Evolutionary conservation across 2,888 invertebrate genomes (phyloP), one percentile per base, ranked within the genome.

Genomic region (Scaptomyza cyrtandrae): DNA sequence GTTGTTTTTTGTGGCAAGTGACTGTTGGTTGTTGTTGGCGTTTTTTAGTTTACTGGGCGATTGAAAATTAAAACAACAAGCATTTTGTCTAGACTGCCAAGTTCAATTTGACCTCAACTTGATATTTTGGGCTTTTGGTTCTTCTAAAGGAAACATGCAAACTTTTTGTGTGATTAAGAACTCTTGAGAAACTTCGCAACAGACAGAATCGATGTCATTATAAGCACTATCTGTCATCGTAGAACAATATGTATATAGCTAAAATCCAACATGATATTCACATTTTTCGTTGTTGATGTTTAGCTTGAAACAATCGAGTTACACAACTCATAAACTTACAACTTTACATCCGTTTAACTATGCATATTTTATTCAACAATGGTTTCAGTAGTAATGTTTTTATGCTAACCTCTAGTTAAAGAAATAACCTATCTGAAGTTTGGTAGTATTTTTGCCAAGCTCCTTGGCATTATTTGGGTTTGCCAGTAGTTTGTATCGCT

Each of bases 21-120:
- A 44, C n/a, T 43, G 50, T 66, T 50, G 44, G 41, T 33, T 19
- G 46, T 64, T 11, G n/a, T n/a, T 19, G 19, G 19, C 19, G 60
- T 57, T 53, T 39, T 64, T 46, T 45, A 31, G 44, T 27, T 63
- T 50, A 24, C 54, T 63, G 24, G 41, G 13, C 52, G 44, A 57
- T 50, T 64, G 37, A 43, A 81, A 81, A 50, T 66, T 41, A 50
- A 76, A 86, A 80, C 78, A 80, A 85, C 75, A 85, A 86, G 74
- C 86, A 71, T 80, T 88, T 78, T 72, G 84, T 88, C 75, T 84
- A 74, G 84, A 76, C 87, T 62, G 67, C 53, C 83, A 74, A 82
- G 88, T 79, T 72, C 59, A 48, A 71, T 71, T 73, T 85, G 88
- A 86, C 83, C 88, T 87, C 54, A 71, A 59, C 55, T 72, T 53